Conservation (phyloP, 2,113 vertebrate genomes). For the Campylorhamphus procurvoides region DNA sequence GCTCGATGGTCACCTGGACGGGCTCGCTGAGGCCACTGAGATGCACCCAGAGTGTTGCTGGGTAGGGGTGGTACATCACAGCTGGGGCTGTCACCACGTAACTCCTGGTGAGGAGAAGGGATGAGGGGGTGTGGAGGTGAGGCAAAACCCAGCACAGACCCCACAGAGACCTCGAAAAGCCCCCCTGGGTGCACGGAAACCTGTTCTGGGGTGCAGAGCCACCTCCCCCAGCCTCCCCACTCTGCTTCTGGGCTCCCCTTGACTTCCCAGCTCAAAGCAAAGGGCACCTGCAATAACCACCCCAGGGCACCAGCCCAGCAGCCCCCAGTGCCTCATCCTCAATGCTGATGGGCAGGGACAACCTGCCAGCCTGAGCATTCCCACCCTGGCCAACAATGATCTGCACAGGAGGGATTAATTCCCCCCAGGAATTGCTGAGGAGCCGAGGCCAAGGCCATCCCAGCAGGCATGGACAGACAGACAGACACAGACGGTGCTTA, state of each 20-base stretch:
- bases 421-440: fast-evolving
- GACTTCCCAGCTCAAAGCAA: not conserved
- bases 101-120: not conserved
- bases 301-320: not conserved
- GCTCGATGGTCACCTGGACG: not conserved
- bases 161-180: not conserved
- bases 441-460: not conserved
- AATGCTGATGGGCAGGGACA: not conserved
- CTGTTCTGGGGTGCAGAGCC: not conserved
- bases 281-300: not conserved
- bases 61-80: not conserved
- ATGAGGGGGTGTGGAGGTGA: not conserved
- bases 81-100: not conserved
- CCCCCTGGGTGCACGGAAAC: not conserved
- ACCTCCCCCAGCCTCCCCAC: not conserved
- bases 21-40: not conserved
- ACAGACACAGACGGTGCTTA: not conserved
- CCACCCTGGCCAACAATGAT: not conserved
- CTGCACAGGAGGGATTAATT: fast-evolving
- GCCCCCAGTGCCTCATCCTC: not conserved
- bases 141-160: not conserved
- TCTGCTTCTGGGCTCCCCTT: not conserved
- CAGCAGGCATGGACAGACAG: not conserved
- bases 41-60: not conserved
- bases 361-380: fast-evolving